Base-by-base conservation (phyloP, 2,113 vertebrate genomes). In the Sterrhoptilus dennistouni region DNA sequence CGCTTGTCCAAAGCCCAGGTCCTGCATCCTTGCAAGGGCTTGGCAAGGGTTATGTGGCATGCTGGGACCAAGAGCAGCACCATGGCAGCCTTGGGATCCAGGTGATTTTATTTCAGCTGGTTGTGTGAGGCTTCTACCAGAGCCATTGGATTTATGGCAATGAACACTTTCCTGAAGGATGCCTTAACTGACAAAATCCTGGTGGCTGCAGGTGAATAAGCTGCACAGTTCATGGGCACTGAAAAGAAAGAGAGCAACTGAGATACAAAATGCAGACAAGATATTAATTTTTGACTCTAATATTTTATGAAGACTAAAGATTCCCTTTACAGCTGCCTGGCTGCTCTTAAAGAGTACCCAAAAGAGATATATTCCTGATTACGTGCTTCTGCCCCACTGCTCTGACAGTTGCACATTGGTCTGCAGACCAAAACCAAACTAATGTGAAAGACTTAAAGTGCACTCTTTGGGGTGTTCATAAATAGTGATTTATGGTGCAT, bases 291-390 rank as follows among this genome's bases (percentile, higher is more conserved):
- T 72, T 87, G 60, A 38, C 56, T 92, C 82, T 93, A 82, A 90
- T 95, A 94, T 75, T 96, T 95, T 91, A 93, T 63, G 84, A 86
- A 91, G 47, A 90, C 71, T 83, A 84, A 95, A 90, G 61, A 57
- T 77, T 95, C 72, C 71, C 49, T 94, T 95, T 94, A 90, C 49
- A 90, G 57, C 21, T 3, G 8, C 75, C 45, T 74, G 84, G 70
- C 23, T 90, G 53, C 66, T 82, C 54, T 84, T 59, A 77, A 86
- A 86, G 77, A 63, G n/a, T 38, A 81, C 65, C 65, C 66, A 45
- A 89, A 96, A 75, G 93, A 57, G 20, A 74, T 38, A 28, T 77
- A 87, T 95, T 88, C 71, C 79, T 89, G 61, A 90, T 87, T 76
- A 81, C 0, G 0, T 53, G 72, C 90, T 93, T 94, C 81, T 35